These are phyloP conservation scores for Scelioninae gen. 2 DNA, from an alignment of 2,888 invertebrate species.

Conservation along the genomic window DNA sequence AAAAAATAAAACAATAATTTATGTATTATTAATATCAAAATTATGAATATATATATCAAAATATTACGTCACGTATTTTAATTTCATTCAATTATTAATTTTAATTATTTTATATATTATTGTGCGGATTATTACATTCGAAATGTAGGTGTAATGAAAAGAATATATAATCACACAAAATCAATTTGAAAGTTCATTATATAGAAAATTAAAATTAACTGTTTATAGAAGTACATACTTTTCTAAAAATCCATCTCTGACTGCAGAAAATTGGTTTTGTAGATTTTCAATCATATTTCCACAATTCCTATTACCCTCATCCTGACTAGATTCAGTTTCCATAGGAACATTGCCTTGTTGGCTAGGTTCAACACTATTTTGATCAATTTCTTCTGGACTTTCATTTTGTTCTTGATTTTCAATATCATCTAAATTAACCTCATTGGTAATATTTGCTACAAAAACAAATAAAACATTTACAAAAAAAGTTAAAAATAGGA, in stretches of 20 bases:
- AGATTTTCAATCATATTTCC: conserved; percentile 73
- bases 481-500: background rate
- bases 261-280: conserved; percentile 74
- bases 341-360: conserved; percentile 65
- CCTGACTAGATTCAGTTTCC: conserved; percentile 71
- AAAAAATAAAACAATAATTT: too few species aligned
- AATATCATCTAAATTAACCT: conserved; percentile 13
- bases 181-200: too few species aligned
- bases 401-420: conserved; percentile 35
- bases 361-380: conserved; percentile 2
- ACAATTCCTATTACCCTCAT: conserved; percentile 63
- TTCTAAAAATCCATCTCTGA: conserved; percentile 79
- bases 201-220: too few species aligned
- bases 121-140: too few species aligned
- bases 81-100: too few species aligned
- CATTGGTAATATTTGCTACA: conserved; percentile 15
- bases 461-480: too few species aligned
- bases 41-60: too few species aligned
- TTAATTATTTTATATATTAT: too few species aligned
- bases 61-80: too few species aligned
- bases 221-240: conserved; percentile 71
- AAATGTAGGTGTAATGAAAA: too few species aligned
- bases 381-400: conserved; percentile 23
- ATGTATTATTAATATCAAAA: too few species aligned
- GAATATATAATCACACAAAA: too few species aligned